Conservation (phyloP, 2,113 vertebrate species). For the Leucopternis melanops region DNA sequence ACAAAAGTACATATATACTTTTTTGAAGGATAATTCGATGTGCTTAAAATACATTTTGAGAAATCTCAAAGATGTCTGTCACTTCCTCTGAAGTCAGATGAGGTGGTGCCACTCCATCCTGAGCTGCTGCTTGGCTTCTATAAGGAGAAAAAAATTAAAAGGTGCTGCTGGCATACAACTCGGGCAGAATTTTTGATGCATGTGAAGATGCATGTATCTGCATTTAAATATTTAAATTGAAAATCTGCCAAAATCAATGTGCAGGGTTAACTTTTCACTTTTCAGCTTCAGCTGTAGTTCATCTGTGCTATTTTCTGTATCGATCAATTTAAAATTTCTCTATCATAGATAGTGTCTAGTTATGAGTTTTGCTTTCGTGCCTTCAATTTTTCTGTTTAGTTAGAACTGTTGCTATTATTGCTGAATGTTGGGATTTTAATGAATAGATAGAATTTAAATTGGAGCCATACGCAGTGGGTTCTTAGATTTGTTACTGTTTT, state of each 20-base stretch:
- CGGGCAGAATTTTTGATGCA: not conserved
- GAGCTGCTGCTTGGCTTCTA: not conserved
- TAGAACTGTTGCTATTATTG: not conserved
- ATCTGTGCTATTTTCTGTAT: not conserved
- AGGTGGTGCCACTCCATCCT: not conserved
- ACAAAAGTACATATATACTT: not conserved
- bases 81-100: not conserved
- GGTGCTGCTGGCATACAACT: not conserved
- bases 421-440: not conserved
- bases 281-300: not conserved
- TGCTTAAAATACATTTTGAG: not conserved
- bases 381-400: not conserved
- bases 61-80: not conserved
- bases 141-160: not conserved
- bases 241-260: not conserved
- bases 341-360: fast-evolving
- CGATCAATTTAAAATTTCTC: not conserved
- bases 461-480: not conserved
- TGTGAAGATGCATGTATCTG: not conserved
- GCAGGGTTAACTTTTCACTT: not conserved
- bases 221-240: not conserved
- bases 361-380: not conserved
- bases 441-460: not conserved
- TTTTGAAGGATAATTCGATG: not conserved
- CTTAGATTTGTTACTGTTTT: not conserved